Evolutionary conservation across 2,888 invertebrate species (phyloP), one percentile per base, ranked within the genome.

Genomic region (Amaurobius ferox): DNA sequence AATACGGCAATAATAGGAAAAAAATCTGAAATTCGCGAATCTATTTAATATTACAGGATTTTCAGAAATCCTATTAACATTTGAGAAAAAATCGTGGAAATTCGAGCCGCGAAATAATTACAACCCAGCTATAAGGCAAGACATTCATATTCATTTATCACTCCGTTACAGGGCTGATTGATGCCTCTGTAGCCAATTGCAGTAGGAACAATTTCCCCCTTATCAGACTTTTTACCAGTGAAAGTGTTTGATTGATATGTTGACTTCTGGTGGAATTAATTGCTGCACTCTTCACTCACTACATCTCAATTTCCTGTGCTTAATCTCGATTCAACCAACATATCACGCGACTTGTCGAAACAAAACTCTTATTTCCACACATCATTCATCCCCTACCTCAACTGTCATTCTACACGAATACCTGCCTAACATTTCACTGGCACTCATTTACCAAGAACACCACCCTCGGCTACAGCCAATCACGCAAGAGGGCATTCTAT

Each of bases 361-460:
- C 44, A 44, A 44, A 44, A 44, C 44, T 55, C 55, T 23, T 55
- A 55, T 11, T 55, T 55, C 55, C 55, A 55, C 55, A 55, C 55
- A 55, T 55, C 55, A 55, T 23, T 55, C 55, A 55, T 55, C 55
- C 55, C 19, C 13, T 6, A 23, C 55, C 55, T 23, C 55, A 55
- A 55, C 55, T 55, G 55, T 55, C 55, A 55, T 23, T 55, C 55
- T 23, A 23, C 55, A 55, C 55, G 55, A 23, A 55, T 55, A 23
- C 5, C 55, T 16, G 55, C 55, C 55, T 23, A 55, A 55, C 55
- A 55, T 55, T 55, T 23, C 23, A 61, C 78, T 30, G 39, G 62
- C 66, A 76, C 40, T 48, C 78, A 68, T 77, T 55, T 30, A 64
- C 64, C 32, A 48, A 7, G 67, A 55, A 67, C 40, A 40, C 23